A percentile compares a stretch with the other conserved stretches of the same genome.
These are phyloP conservation scores for Tragelaphus scriptus DNA, from an alignment of 2,113 vertebrate species.

Conservation along the genomic window DNA sequence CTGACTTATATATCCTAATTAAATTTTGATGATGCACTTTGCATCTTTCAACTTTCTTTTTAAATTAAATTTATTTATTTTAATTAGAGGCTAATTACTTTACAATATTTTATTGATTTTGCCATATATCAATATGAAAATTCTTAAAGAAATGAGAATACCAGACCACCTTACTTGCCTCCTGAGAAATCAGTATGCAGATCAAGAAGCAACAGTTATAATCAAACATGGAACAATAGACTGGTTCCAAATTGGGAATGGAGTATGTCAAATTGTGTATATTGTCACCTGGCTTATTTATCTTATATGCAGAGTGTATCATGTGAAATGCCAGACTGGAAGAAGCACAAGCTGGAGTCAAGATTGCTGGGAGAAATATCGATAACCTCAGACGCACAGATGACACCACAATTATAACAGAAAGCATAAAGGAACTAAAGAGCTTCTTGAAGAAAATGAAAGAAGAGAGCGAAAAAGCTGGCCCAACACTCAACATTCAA, in stretches of 20 bases:
- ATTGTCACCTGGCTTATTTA: background rate
- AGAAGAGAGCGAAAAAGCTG: background rate
- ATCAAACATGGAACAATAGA: background rate
- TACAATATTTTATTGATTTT: too few relatives aligned
- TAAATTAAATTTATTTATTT: too few relatives aligned
- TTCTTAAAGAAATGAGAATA: background rate
- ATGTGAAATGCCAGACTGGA: background rate
- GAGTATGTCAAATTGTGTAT: background rate
- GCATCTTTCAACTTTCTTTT: too few relatives aligned
- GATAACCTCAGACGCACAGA: background rate
- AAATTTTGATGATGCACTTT: too few relatives aligned
- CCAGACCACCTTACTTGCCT: background rate
- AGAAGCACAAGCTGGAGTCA: background rate
- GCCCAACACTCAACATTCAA: background rate
- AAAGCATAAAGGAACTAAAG: background rate
- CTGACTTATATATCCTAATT: too few relatives aligned
- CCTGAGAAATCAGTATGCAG: background rate
- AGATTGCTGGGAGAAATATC: background rate
- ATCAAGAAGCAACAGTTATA: background rate
- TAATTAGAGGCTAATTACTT: too few relatives aligned
- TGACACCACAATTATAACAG: background rate
- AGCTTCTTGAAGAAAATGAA: background rate
- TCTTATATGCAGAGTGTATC: background rate
- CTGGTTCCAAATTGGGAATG: background rate
- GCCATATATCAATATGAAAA: too few relatives aligned